Percentiles rank a stretch among this genome's conserved stretches.
Evolutionary conservation across 2,888 invertebrate genomes (phyloP).

Genomic region (Morinoia aosen): DNA sequence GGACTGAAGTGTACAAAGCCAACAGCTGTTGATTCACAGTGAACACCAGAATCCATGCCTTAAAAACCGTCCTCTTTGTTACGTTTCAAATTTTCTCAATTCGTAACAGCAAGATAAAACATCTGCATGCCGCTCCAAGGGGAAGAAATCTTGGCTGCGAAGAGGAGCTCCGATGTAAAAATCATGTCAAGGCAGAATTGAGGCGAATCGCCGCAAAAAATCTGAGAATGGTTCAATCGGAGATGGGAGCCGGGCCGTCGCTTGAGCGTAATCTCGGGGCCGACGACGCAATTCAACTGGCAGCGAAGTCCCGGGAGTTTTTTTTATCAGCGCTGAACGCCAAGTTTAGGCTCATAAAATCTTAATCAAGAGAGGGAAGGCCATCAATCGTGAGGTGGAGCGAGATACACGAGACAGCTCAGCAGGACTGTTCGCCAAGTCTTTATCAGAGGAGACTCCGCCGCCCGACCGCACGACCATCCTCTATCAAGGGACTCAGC

Average conservation of each 20-base stretch:
- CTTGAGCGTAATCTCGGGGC: slow-evolving; percentile 23
- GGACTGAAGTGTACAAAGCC: neutral
- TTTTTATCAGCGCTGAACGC: slow-evolving; percentile 33
- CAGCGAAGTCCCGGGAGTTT: slow-evolving; percentile 21
- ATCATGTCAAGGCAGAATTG: neutral
- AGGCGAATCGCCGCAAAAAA: neutral
- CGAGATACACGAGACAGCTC: slow-evolving; percentile 29
- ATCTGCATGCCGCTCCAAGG: too few species aligned
- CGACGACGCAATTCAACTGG: slow-evolving; percentile 23
- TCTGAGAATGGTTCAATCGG: neutral
- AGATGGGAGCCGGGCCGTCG: neutral
- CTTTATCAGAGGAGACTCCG: neutral
- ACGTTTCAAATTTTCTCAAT: neutral
- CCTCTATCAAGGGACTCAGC: neutral
- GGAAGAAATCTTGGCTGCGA: neutral
- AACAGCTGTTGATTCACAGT: neutral
- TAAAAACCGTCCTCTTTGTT: neutral
- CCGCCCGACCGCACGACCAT: neutral
- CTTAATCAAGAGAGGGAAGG: slow-evolving; percentile 13
- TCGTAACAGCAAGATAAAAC: too few species aligned
- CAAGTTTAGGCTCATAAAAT: slow-evolving; percentile 33
- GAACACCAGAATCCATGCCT: neutral
- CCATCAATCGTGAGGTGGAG: slow-evolving; percentile 22
- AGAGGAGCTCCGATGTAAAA: neutral
- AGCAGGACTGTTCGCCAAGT: neutral